A percentile compares a stretch with the other conserved stretches of the same genome.
phyloP scores from a whole-genome alignment of 2,113 vertebrate species.

The Varanus komodoensis region DNA sequence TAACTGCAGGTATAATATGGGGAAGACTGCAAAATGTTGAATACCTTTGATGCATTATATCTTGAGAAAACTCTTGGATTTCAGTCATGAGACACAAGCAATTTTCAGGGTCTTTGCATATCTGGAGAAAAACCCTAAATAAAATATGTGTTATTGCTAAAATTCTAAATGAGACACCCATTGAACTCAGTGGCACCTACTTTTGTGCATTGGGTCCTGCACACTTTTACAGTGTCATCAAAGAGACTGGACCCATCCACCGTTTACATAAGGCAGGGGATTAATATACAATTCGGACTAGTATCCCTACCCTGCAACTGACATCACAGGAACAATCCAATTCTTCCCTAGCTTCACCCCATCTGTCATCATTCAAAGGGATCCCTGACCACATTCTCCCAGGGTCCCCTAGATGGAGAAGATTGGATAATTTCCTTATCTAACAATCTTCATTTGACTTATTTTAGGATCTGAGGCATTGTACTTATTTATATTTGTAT shows the following conservation, averaged over 20 bases:
- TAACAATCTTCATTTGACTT: not conserved
- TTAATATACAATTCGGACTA: not conserved
- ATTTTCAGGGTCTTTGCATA: not conserved
- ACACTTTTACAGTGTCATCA: not conserved
- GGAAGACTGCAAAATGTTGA: conserved; percentile 2
- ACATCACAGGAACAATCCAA: not conserved
- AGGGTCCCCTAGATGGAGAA: not conserved
- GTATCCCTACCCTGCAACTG: not conserved
- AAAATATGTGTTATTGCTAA: not conserved
- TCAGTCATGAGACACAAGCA: not conserved
- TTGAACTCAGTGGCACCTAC: not conserved
- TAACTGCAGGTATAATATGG: not conserved
- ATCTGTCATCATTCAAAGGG: not conserved
- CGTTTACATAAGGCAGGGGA: not conserved
- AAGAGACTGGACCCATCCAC: no score
- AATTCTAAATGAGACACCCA: not conserved
- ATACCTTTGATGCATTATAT: not conserved
- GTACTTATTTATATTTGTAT: not conserved
- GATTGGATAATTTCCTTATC: not conserved
- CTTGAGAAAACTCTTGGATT: not conserved
- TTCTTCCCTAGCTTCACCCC: not conserved
- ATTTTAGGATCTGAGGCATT: not conserved
- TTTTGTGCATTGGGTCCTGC: not conserved
- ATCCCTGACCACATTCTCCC: not conserved
- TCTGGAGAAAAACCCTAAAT: not conserved